Conservation (phyloP, 1,140 invertebrate species). For the Zaprionus ornatus region DNA sequence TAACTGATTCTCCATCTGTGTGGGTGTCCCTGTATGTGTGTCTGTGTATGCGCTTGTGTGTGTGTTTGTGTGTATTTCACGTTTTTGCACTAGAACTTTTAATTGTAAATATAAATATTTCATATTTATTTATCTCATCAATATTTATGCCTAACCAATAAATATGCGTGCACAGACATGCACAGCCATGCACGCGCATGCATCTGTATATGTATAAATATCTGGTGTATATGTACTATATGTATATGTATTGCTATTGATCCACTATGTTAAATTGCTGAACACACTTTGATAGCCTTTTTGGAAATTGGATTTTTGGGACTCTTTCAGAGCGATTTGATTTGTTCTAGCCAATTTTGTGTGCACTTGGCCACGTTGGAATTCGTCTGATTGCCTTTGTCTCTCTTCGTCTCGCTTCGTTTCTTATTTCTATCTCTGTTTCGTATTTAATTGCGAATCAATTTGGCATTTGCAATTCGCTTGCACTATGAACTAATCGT, state of each 20-base stretch:
- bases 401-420: neutral
- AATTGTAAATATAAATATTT: slow-evolving; percentile 53
- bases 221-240: neutral
- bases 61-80: slow-evolving; percentile 12
- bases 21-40: no score
- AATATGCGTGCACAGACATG: slow-evolving; percentile 33
- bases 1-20: no score
- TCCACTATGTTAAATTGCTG: slow-evolving; percentile 35
- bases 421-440: neutral
- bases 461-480: slow-evolving; percentile 12
- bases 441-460: slow-evolving; percentile 1
- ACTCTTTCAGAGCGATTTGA: slow-evolving; percentile 34
- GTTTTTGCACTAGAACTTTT: slow-evolving; percentile 53
- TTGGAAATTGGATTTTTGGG: slow-evolving; percentile 7
- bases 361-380: slow-evolving; percentile 43
- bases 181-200: neutral
- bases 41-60: neutral
- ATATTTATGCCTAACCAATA: slow-evolving; percentile 69
- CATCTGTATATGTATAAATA: slow-evolving; percentile 1
- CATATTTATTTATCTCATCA: slow-evolving; percentile 48
- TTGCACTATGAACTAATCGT: slow-evolving; percentile 14
- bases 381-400: slow-evolving; percentile 16
- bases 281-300: slow-evolving; percentile 44
- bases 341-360: slow-evolving; percentile 42
- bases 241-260: slow-evolving; percentile 15